A percentile compares a stretch with the other conserved stretches of the same genome.
Conservation (phyloP, 2,888 invertebrate genomes). For the Aleiodes leptofemur region DNA sequence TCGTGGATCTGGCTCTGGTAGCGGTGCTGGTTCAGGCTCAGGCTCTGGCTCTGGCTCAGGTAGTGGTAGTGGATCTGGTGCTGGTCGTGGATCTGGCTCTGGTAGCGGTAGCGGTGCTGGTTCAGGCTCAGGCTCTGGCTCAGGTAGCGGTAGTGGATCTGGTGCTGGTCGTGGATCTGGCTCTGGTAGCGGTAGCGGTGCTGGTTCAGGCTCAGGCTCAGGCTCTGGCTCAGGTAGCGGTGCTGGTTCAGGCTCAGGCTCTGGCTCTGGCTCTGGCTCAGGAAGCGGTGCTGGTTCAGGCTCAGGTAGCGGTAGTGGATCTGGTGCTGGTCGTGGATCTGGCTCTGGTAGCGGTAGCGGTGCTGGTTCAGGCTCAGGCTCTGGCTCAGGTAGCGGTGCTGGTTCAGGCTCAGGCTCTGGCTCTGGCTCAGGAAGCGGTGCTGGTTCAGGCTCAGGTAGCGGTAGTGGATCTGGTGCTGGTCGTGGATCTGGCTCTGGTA, state of each 20-base stretch:
- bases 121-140: not conserved
- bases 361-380: not conserved
- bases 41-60: not conserved
- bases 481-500: not conserved
- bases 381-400: slow-evolving; percentile 5
- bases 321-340: not conserved
- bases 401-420: not conserved
- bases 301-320: not conserved
- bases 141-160: not conserved
- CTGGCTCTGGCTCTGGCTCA: not conserved
- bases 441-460: not conserved
- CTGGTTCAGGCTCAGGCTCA: not conserved
- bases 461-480: not conserved
- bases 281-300: not conserved
- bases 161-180: not conserved
- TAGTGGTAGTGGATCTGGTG: not conserved
- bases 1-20: not conserved
- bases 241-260: not conserved
- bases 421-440: not conserved
- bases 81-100: not conserved
- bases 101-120: not conserved
- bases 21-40: not conserved
- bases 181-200: not conserved
- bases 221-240: not conserved
- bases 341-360: not conserved